Percentiles rank a stretch among this genome's conserved stretches.
These are phyloP conservation scores for Cryptoblepharus egeriae DNA, from an alignment of 2,797 vertebrate genomes.

Conservation along the genomic window DNA sequence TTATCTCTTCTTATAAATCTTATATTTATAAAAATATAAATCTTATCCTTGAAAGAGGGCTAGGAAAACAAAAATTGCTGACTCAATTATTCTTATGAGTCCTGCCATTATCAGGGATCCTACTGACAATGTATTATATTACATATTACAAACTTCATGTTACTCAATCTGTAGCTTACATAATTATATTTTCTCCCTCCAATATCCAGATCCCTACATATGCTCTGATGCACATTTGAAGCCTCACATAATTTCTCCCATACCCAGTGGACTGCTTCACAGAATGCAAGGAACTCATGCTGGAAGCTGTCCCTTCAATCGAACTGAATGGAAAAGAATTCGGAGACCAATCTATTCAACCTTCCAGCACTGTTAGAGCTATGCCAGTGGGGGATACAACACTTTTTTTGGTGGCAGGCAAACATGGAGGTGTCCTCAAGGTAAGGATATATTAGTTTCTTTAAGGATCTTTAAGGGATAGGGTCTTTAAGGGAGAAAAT, in stretches of 20 bases:
- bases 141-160: too few species aligned
- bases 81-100: background rate
- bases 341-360: too few species aligned
- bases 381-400: too few species aligned
- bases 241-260: background rate
- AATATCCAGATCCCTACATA: background rate
- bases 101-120: background rate
- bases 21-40: background rate
- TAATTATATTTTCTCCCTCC: too few species aligned
- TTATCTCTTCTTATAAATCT: conserved; percentile 5
- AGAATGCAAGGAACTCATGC: background rate
- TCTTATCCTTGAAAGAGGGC: conserved; percentile 14
- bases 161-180: too few species aligned
- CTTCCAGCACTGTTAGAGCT: too few species aligned
- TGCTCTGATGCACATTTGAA: background rate
- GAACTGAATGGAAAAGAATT: background rate
- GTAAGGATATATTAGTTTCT: too few species aligned
- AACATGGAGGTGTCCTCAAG: too few species aligned
- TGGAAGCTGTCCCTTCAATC: background rate
- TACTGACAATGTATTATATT: too few species aligned
- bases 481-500: background rate
- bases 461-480: too few species aligned
- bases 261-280: background rate
- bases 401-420: too few species aligned
- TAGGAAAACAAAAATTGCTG: conserved; percentile 32